Conservation (phyloP, 2,797 vertebrate species). For the Atherinosoma microstoma region DNA sequence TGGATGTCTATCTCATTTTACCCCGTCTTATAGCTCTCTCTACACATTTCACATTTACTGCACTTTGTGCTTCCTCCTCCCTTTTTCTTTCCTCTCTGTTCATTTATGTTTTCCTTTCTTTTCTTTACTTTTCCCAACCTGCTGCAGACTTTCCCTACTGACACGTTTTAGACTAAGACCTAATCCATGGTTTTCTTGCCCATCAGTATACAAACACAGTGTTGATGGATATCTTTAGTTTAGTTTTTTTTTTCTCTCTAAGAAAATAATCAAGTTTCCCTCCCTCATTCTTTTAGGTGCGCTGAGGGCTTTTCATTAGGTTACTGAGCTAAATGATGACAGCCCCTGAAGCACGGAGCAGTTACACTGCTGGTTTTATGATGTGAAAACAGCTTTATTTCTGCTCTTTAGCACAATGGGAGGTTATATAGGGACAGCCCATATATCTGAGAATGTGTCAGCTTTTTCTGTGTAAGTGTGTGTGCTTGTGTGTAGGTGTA, state of each 20-base stretch:
- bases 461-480: conserved; percentile 31
- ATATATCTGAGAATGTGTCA: conserved; percentile 59
- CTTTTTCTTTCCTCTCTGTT: neutral
- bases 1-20: conserved; percentile 31
- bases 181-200: conserved; percentile 9
- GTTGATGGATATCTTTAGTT: conserved; percentile 14
- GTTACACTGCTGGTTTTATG: conserved; percentile 45
- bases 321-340: conserved; percentile 43
- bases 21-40: conserved; percentile 18
- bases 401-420: conserved; percentile 51
- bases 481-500: conserved; percentile 17
- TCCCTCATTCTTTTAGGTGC: conserved; percentile 17
- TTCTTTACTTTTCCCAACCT: conserved; percentile 2
- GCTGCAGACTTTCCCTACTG: conserved; percentile 4
- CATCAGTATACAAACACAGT: neutral
- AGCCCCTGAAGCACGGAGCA: conserved; percentile 28
- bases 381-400: conserved; percentile 60
- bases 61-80: neutral
- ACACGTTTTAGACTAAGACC: neutral
- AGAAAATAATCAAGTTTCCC: neutral
- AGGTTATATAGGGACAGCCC: conserved; percentile 60
- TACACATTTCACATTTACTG: conserved; percentile 28
- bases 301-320: conserved; percentile 40
- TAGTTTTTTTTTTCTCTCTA: neutral
- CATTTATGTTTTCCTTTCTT: neutral